Evolutionary conservation across 2,888 invertebrate genomes (phyloP), one percentile per base, ranked within the genome.

Genomic region (Macropis europaea): DNA sequence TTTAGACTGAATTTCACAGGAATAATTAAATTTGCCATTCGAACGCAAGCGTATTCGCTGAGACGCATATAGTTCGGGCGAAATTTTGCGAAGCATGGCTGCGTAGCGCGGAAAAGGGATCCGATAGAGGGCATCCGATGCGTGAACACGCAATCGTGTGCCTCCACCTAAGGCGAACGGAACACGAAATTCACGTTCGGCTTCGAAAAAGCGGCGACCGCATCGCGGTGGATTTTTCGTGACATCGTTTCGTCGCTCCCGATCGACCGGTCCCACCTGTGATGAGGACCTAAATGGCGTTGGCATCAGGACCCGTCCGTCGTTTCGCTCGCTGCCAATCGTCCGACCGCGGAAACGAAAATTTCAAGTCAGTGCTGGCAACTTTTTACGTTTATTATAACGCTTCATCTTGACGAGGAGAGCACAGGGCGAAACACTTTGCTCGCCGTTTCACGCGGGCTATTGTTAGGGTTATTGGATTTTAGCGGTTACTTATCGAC

Each of bases 281-380:
- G 67, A 67, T 62, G 77, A 72, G 22, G 64, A 62, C 57, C 43
- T 83, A 82, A 85, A 87, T 88, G 87, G 85, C 87, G 87, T 87
- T 86, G 81, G 78, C 76, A 80, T 64, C 74, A 73, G 68, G 63
- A 80, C 61, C 70, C 71, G 54, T 79, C 69, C 56, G 71, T 66
- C 77, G 77, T 76, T 79, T 79, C 62, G 81, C 82, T 85, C 83
- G 83, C 84, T 90, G 80, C 89, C 89, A 90, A 90, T 90, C 85
- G 86, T 83, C 77, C 83, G 75, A 79, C 82, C 79, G 74, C 76
- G 83, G 82, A 84, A 85, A 83, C 84, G 81, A 86, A 89, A 88
- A 85, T 85, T 85, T 84, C 84, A 88, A 88, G 89, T 89, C 89
- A 90, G 90, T 89, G 90, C 89, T 90, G 90, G 83, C 90, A 90